Percentiles rank a stretch among this genome's conserved stretches.
Conservation (phyloP, 2,797 vertebrate genomes). For the Sandelia bainsii region DNA sequence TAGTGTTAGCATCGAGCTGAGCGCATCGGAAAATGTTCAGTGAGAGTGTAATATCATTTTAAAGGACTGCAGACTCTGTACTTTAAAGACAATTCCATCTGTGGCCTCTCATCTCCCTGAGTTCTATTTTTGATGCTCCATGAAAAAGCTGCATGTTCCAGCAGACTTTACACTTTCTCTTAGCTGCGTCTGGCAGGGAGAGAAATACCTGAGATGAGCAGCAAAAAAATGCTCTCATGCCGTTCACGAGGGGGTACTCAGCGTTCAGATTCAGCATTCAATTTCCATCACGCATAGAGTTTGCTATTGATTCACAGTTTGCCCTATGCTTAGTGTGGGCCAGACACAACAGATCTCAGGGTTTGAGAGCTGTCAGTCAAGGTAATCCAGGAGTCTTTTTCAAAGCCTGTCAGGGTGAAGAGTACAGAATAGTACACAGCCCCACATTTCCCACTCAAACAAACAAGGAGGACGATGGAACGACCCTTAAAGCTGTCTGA, state of each 20-base stretch:
- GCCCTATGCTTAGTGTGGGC: constrained; percentile 70
- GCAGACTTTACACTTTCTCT: constrained; percentile 68
- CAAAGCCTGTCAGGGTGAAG: constrained; percentile 74
- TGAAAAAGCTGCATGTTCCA: constrained; percentile 48
- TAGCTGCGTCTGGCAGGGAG: constrained; percentile 50
- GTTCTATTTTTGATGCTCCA: constrained; percentile 55
- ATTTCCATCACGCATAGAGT: constrained; percentile 89
- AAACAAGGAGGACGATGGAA: constrained; percentile 58
- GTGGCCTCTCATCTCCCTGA: constrained; percentile 51
- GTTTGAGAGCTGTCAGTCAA: constrained; percentile 89
- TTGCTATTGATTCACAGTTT: constrained; percentile 89
- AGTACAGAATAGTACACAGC: constrained; percentile 49
- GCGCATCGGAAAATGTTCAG: constrained; percentile 43
- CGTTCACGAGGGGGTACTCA: constrained; percentile 72
- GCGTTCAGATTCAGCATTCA: constrained; percentile 87
- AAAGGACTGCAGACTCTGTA: constrained; percentile 47
- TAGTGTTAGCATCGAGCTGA: constrained; percentile 53
- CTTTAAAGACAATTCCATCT: constrained; percentile 62
- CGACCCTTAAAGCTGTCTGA: constrained; percentile 56
- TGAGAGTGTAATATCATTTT: constrained; percentile 50
- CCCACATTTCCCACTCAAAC: constrained; percentile 55
- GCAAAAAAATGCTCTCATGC: constrained; percentile 83
- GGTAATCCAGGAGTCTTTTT: constrained; percentile 77
- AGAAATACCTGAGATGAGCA: constrained; percentile 86
- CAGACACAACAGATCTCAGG: constrained; percentile 86